Evolutionary conservation across 2,797 vertebrate genomes (phyloP).

Genomic region (Propithecus perrieri): DNA sequence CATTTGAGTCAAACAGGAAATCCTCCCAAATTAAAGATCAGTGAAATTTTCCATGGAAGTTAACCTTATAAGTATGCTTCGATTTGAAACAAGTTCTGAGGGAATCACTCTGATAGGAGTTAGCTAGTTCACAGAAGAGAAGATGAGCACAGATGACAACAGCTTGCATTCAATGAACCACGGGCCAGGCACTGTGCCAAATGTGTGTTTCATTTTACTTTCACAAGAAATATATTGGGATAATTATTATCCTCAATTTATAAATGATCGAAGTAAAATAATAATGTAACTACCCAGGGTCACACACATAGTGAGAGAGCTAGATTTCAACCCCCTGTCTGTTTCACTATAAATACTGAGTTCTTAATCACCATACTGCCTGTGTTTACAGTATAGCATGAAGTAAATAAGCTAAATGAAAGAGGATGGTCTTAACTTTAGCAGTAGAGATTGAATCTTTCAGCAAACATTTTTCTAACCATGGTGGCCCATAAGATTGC

Average conservation of each 20-base stretch:
- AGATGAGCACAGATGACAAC: neutral
- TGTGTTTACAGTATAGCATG: neutral
- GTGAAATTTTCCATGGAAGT: neutral
- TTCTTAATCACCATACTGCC: neutral
- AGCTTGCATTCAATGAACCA: neutral
- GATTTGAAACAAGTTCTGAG: neutral
- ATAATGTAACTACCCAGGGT: neutral
- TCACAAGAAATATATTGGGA: neutral
- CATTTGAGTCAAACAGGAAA: neutral
- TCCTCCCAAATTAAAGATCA: neutral
- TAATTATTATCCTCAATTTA: neutral
- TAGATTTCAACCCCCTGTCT: neutral
- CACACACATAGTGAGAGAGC: neutral
- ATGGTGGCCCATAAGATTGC: neutral
- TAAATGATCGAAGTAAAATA: neutral
- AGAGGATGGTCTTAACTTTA: neutral
- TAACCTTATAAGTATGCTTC: neutral
- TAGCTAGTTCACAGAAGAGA: neutral
- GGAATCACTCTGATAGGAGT: neutral
- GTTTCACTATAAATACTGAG: neutral
- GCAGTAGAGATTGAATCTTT: neutral
- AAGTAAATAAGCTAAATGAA: neutral
- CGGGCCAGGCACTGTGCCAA: neutral
- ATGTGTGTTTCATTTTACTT: neutral
- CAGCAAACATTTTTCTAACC: conserved; percentile 1